A percentile compares a stretch with the other conserved stretches of the same genome.
These are phyloP conservation scores for Dicerorhinus sumatrensis DNA, from an alignment of 2,113 vertebrate species.

Conservation along the genomic window DNA sequence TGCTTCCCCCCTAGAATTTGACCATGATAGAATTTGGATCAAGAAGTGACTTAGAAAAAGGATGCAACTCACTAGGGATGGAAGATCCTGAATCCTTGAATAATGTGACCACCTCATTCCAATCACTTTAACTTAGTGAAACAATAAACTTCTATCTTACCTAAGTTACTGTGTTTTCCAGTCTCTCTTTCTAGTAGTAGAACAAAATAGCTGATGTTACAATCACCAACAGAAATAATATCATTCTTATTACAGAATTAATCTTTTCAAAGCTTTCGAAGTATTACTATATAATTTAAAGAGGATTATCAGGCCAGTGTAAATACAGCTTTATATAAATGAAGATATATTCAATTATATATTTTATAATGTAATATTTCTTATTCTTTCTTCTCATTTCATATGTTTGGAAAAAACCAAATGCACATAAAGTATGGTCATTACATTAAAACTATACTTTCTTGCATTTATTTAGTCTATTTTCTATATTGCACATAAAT, in stretches of 20 bases:
- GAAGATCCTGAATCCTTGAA: background rate
- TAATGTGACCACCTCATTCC: background rate
- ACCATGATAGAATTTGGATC: background rate
- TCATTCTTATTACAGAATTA: conserved; percentile 17
- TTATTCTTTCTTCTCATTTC: background rate
- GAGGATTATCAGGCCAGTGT: background rate
- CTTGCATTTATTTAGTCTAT: background rate
- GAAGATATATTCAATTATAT: background rate
- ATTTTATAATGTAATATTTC: conserved; percentile 33
- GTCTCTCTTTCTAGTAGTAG: background rate
- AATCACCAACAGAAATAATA: background rate
- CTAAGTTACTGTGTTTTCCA: background rate
- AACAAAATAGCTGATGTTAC: background rate
- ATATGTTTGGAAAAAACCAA: conserved; percentile 1
- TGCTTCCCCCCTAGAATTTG: background rate
- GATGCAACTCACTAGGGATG: background rate
- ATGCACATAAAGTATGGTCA: background rate
- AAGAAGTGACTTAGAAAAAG: conserved; percentile 41
- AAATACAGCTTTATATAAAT: conserved; percentile 36
- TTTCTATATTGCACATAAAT: background rate
- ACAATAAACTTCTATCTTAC: conserved; percentile 12
- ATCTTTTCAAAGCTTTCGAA: background rate
- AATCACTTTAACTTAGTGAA: conserved; percentile 14
- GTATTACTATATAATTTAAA: conserved; percentile 24
- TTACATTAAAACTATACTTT: conserved; percentile 11